Evolutionary conservation across 2,888 invertebrate species (phyloP).

Genomic region (Machimus atricapillus): DNA sequence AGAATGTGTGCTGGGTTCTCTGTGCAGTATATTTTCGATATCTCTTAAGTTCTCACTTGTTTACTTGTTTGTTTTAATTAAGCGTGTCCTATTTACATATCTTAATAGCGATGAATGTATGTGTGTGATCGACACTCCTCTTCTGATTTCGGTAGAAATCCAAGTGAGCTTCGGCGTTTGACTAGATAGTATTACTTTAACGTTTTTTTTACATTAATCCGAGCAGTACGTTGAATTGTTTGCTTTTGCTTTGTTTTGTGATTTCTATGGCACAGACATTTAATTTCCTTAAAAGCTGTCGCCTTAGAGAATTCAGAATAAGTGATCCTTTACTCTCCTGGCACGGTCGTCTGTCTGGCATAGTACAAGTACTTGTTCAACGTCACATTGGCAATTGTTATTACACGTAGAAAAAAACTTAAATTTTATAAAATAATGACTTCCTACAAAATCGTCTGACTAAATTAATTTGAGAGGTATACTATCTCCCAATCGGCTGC

Average conservation of each 20-base stretch:
- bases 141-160: constrained; percentile 28
- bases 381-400: not conserved
- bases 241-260: not conserved
- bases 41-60: not conserved
- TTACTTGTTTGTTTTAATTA: constrained; percentile 5
- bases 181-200: constrained; percentile 16
- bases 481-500: not conserved
- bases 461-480: not conserved
- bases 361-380: not conserved
- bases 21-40: constrained; percentile 16
- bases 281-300: not conserved
- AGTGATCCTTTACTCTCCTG: not conserved
- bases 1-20: constrained; percentile 15
- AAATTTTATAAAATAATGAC: not conserved
- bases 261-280: constrained; percentile 10
- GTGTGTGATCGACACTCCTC: constrained; percentile 1
- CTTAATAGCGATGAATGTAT: constrained; percentile 8
- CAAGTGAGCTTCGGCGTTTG: constrained; percentile 30
- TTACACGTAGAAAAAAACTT: constrained; percentile 13
- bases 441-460: not conserved
- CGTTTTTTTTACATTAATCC: not conserved
- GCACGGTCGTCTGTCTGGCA: not conserved
- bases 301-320: not conserved
- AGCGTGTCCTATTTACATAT: constrained; percentile 10
- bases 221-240: constrained; percentile 13